Conservation (phyloP, 2,113 vertebrate species). For the Bostrychus sinensis region DNA sequence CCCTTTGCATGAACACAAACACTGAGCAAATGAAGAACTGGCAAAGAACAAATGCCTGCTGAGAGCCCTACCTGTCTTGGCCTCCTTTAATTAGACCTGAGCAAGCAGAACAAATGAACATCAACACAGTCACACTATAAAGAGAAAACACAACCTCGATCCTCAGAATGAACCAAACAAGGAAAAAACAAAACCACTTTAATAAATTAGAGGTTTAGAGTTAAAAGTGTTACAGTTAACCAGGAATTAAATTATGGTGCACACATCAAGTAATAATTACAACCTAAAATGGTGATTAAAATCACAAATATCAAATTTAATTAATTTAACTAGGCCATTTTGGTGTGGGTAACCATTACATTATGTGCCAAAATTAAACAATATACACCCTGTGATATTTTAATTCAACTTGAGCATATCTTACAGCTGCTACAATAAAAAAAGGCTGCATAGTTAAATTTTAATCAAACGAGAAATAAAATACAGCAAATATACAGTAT, state of each 20-base stretch:
- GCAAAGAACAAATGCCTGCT: slow-evolving; percentile 87
- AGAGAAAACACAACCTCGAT: slow-evolving; percentile 20
- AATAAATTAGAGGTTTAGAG: too few relatives aligned
- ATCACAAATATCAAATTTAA: slow-evolving; percentile 59
- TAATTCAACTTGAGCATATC: slow-evolving; percentile 23
- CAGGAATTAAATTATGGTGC: slow-evolving; percentile 17
- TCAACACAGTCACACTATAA: slow-evolving; percentile 40
- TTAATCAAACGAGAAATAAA: too few relatives aligned
- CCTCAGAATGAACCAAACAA: slow-evolving; percentile 28
- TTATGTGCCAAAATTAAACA: slow-evolving; percentile 34
- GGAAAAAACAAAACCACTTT: not conserved
- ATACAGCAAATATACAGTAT: too few relatives aligned
- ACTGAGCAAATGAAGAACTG: slow-evolving; percentile 94
- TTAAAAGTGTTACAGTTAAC: not conserved
- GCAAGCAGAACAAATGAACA: slow-evolving; percentile 64
- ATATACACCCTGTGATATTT: slow-evolving; percentile 33
- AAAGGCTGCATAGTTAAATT: slow-evolving; percentile 9
- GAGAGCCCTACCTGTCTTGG: slow-evolving; percentile 90
- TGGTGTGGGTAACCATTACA: slow-evolving; percentile 56
- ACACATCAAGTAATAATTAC: slow-evolving; percentile 56
- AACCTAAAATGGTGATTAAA: slow-evolving; percentile 61
- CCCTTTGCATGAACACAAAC: slow-evolving; percentile 99
- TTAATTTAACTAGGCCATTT: slow-evolving; percentile 61
- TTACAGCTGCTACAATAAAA: slow-evolving; percentile 29
- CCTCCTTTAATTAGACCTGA: slow-evolving; percentile 73